phyloP scores from a whole-genome alignment of 2,113 vertebrate species.

The Microcebus ravelobensis region DNA sequence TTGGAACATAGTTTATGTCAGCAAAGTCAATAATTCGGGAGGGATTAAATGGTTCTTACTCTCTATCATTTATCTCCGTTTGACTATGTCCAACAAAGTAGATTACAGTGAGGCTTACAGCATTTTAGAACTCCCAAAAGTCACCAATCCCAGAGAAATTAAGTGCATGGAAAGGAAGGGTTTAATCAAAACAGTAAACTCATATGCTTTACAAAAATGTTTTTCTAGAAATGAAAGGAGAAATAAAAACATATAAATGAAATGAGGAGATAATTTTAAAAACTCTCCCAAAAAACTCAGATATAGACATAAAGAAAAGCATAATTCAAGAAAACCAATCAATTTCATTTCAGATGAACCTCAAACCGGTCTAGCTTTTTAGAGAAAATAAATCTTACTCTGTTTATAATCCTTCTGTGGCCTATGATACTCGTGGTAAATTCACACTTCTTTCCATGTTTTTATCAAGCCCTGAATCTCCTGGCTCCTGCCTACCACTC shows the following conservation, averaged over 20 bases:
- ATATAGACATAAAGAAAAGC: not conserved
- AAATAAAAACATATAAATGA: constrained; percentile 35
- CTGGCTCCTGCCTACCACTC: not conserved
- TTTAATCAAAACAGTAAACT: constrained; percentile 19
- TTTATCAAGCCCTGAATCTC: not conserved
- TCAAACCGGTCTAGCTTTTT: constrained; percentile 10
- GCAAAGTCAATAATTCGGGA: constrained; percentile 37
- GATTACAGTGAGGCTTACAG: not conserved
- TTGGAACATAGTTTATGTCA: constrained; percentile 40
- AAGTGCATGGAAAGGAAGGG: constrained; percentile 1
- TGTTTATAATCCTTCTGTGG: not conserved
- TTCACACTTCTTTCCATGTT: not conserved
- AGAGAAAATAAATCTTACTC: not conserved
- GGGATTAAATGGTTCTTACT: not conserved
- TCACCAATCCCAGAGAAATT: constrained; percentile 15
- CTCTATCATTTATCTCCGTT: not conserved
- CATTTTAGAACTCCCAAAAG: not conserved
- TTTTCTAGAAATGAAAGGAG: not conserved
- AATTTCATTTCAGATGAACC: not conserved
- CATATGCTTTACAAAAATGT: not conserved
- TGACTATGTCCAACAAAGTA: not conserved
- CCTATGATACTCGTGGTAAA: not conserved
- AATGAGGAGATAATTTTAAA: constrained; percentile 31
- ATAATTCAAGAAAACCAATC: constrained; percentile 23
- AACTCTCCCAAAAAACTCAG: not conserved